Evolutionary conservation across 2,888 invertebrate species (phyloP), one percentile per base, ranked within the genome.

Genomic region (Eupithecia abbreviata): DNA sequence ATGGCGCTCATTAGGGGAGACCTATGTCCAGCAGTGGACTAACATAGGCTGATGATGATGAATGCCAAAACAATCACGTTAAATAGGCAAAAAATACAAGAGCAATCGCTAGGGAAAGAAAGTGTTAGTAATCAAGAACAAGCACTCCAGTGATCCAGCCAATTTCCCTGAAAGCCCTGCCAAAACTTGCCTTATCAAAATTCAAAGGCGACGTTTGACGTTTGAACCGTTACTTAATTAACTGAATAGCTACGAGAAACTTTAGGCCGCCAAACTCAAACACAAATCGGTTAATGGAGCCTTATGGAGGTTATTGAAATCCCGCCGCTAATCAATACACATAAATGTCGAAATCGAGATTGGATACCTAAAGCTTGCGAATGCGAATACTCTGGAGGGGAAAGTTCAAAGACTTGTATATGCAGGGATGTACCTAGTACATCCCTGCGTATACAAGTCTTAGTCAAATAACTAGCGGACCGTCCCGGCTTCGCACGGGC

Each of bases 261-360:
- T 92, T 91, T 87, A 87, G 88, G 87, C 88, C 84, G 85, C 86
- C 88, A 86, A 91, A 90, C 87, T 90, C 86, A 83, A 87, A 90
- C 90, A 85, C 90, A 90, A 93, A 93, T 93, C 93, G 93, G 90
- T 90, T 93, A 93, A 94, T 93, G 93, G 92, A 90, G 90, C 92
- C 90, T 93, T 93, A 94, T 93, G 92, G 92, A 90, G 90, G 92
- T 89, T 87, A 92, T 92, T 93, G 92, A 90, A 91, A 90, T 88
- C 88, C 88, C 89, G 85, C 88, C 69, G 30, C 69, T 92, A 92
- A 93, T 93, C 94, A 92, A 94, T 94, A 93, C 91, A 91, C 92
- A 93, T 93, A 92, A 93, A 93, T 86, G 92, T 92, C 91, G 86
- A 87, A 89, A 90, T 90, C 88, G 87, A 88, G 91, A 90, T 87